Base-by-base conservation (phyloP, 2,888 invertebrate genomes). In the Drosophila histrio region DNA sequence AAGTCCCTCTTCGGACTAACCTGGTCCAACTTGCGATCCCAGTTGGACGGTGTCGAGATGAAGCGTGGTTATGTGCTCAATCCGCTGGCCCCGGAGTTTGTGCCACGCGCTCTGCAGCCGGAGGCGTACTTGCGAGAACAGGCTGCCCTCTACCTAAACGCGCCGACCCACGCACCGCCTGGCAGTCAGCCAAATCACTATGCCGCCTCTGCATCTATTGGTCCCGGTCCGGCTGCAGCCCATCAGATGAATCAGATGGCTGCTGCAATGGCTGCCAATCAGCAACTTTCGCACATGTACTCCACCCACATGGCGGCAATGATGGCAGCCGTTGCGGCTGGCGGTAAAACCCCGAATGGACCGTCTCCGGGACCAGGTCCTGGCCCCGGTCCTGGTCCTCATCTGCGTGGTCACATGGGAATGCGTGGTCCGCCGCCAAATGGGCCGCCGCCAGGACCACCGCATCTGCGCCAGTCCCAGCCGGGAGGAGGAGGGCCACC, bases 1-100 rank as follows among this genome's bases (percentile, higher is more conserved):
- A 93, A 94, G 68, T 95, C 95, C 72, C 92, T 96, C 24, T 94
- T 94, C 89, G 96, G 96, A 4, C 94, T 95, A 71, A 95, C 95
- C 0, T 95, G 95, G 95, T 92, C 93, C 1, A 93, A 94, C 67
- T 90, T 96, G 38, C 93, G 94, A 56, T 93, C 94, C 38, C 95
- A 95, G 84, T 91, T 96, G 50, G 95, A 95, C 80, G 95, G 95
- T 7, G 94, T 95, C 1, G 96, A 96, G 89, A 91, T 96, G 78
- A 95, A 95, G 83, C 95, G 95, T 67, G 94, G 94, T 2, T 96
- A 95, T 89, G 94, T 95, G 3, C 92, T 97, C n/a, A 97, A 97
- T 92, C 97, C 97, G 0, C 90, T 96, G 49, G 97, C 97, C 0
- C 95, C 95, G 0, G 96, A 96, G 88, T 96, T 96, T 91, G 93